Base-by-base conservation (phyloP, 2,113 vertebrate species). In the Gopherus flavomarginatus region DNA sequence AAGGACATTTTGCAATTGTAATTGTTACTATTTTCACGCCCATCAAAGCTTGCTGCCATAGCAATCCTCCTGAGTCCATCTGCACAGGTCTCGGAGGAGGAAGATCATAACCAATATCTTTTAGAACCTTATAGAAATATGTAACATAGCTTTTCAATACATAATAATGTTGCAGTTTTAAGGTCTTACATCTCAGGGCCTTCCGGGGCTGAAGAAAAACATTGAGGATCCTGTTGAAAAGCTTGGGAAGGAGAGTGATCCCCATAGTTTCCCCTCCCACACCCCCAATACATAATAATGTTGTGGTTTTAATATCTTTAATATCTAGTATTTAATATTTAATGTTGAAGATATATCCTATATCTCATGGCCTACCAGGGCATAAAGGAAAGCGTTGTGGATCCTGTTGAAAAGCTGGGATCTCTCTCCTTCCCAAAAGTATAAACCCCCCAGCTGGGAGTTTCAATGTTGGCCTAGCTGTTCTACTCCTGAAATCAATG, bases 11-110 rank as follows among this genome's bases (percentile, higher is more conserved):
- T 81, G 14, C 44, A 93, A 42, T 24, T 6, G 54, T 90, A 86
- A 72, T 82, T 0, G 0, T 3, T 86, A 4, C 13, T 82, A 16
- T 72, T 84, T 59, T 57, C 11, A 84, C 44, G 62, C 19, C 5
- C 13, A 44, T 59, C 1, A 54, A 57, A 10, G 6, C 21, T 16
- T 44, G 16, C 56, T 52, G 35, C 3, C 42, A 11, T 26, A 27
- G 16, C 59, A 88, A 72, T 57, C 94, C 49, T 53, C 54, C 44
- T 89, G 12, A 89, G 85, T 27, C 3, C 59, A 50, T 8, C 7
- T 87, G 38, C 77, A 79, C 22, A 54, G 62, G 29, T 5, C 38
- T 59, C 17, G 62, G 42, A 89, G 54, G 50, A 72, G 2, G 49
- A 57, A 82, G 26, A 0, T 0, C 2, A 49, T 79, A 49, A 44